Percentiles rank a stretch among this genome's conserved stretches.
Conservation (phyloP, 2,888 invertebrate species). For the Pollenia griseotomentosa region DNA sequence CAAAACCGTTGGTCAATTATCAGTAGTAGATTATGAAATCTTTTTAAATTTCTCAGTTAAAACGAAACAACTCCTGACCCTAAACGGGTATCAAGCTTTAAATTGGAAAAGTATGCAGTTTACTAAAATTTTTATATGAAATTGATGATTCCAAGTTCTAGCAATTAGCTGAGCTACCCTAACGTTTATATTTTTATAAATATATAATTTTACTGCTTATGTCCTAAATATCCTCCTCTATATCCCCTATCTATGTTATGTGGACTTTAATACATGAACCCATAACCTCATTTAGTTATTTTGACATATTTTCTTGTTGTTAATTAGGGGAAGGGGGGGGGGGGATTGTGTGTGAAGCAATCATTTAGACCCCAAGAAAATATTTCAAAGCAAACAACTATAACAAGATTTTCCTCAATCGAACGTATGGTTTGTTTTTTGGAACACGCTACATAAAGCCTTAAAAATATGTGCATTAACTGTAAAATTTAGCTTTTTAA, state of each 20-base stretch:
- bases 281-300: slow-evolving; percentile 58
- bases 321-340: slow-evolving; percentile 8
- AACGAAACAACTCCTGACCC: no score
- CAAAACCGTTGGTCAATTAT: no score
- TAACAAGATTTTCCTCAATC: slow-evolving; percentile 31
- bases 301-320: slow-evolving; percentile 33
- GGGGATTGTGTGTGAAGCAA: slow-evolving; percentile 15
- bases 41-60: no score
- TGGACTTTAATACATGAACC: slow-evolving; percentile 39
- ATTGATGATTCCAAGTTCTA: no score
- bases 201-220: slow-evolving; percentile 9
- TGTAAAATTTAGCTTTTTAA: no score
- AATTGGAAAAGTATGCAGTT: no score
- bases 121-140: no score
- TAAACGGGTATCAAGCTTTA: no score
- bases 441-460: not conserved
- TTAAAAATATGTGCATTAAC: not conserved
- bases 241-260: slow-evolving; percentile 17
- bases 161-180: not conserved
- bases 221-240: slow-evolving; percentile 27
- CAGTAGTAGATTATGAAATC: no score
- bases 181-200: not conserved
- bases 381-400: not conserved
- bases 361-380: slow-evolving; percentile 30
- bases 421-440: not conserved